Evolutionary conservation across 2,113 vertebrate species (phyloP).

Genomic region (Physeter macrocephalus): DNA sequence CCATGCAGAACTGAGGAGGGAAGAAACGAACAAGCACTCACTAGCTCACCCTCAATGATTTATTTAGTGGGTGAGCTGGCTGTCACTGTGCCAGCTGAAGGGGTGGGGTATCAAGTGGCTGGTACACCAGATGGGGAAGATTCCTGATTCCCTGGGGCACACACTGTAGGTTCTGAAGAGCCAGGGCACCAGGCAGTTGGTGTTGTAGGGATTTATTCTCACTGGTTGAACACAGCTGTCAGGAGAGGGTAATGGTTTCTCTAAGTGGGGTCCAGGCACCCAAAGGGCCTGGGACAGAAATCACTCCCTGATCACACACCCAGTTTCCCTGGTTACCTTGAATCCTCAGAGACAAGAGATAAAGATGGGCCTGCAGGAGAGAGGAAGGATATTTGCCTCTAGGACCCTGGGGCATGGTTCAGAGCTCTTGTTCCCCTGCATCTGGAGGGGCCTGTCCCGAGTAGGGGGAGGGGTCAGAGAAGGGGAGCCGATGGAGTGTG

Average conservation of each 20-base stretch:
- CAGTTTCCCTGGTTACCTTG: background rate
- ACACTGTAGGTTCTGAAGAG: background rate
- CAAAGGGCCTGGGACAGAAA: background rate
- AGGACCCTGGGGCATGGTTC: background rate
- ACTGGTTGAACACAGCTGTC: background rate
- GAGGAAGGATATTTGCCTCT: background rate
- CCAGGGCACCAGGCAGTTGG: background rate
- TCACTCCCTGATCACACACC: background rate
- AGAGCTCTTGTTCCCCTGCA: accelerated
- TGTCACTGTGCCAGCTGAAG: background rate
- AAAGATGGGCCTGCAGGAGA: background rate
- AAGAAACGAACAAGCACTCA: background rate
- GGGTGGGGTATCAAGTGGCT: no score
- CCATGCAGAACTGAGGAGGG: background rate
- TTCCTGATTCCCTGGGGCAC: background rate
- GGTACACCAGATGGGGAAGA: background rate
- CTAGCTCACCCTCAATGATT: background rate
- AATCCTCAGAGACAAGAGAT: background rate
- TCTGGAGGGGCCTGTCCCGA: no score
- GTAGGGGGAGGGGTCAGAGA: background rate
- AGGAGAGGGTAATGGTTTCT: background rate
- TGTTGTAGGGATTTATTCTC: background rate
- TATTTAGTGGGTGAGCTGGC: background rate
- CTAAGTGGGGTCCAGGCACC: background rate
- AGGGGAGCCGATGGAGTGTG: background rate